A percentile compares a stretch with the other conserved stretches of the same genome.
Evolutionary conservation across 2,888 invertebrate genomes (phyloP).

Genomic region (Alentia gelatinosa): DNA sequence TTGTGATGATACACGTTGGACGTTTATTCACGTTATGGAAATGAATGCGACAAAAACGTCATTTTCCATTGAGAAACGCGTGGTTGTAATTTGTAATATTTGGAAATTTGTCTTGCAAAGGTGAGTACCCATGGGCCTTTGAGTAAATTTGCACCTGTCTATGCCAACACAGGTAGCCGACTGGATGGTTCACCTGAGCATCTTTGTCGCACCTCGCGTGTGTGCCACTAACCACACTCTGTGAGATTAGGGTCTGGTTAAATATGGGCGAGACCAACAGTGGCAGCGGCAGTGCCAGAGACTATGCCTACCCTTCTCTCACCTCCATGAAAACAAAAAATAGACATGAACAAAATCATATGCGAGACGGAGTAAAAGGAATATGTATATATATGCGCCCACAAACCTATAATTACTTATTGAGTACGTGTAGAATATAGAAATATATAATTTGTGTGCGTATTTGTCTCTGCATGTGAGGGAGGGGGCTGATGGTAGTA

Average conservation of each 20-base stretch:
- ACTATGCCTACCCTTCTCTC: too few relatives aligned
- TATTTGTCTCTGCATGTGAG: too few relatives aligned
- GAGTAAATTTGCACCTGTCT: constrained; percentile 3
- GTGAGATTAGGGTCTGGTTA: not conserved
- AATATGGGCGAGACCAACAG: not conserved
- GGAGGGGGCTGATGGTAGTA: too few relatives aligned
- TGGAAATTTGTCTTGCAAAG: not conserved
- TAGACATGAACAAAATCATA: too few relatives aligned
- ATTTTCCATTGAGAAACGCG: not conserved
- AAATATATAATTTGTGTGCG: too few relatives aligned
- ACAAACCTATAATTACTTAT: too few relatives aligned
- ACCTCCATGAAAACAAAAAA: too few relatives aligned
- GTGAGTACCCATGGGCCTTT: not conserved
- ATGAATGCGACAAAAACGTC: not conserved
- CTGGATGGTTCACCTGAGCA: not conserved
- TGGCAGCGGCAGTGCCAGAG: not conserved
- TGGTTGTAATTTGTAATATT: not conserved
- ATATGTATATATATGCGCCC: too few relatives aligned
- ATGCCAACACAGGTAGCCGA: not conserved
- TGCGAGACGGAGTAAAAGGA: too few relatives aligned
- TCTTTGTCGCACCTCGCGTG: not conserved
- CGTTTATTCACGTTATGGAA: too few relatives aligned
- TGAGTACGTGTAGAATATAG: too few relatives aligned
- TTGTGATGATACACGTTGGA: too few relatives aligned
- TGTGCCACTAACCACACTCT: not conserved